These are phyloP conservation scores for Sesamia nonagrioides DNA, from an alignment of 1,140 invertebrate species.

Conservation along the genomic window DNA sequence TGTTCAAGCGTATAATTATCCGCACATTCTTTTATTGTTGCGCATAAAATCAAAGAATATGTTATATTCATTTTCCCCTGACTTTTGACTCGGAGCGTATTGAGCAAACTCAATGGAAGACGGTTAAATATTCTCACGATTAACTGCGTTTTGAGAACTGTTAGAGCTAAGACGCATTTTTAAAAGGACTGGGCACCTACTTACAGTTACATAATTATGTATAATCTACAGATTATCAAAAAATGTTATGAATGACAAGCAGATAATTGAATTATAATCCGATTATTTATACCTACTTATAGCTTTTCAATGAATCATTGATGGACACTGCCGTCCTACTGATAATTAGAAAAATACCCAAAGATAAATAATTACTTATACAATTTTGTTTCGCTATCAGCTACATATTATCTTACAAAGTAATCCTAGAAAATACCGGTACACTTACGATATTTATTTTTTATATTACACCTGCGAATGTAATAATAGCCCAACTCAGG, in stretches of 20 bases:
- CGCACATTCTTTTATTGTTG: slow-evolving; percentile 80
- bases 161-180: neutral
- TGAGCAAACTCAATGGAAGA: slow-evolving; percentile 72
- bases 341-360: no score
- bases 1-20: slow-evolving; percentile 84
- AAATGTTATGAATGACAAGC: neutral
- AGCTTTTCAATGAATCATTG: neutral
- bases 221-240: no score
- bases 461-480: neutral
- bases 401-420: neutral
- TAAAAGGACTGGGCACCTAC: neutral
- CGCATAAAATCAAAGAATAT: slow-evolving; percentile 84
- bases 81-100: slow-evolving; percentile 79
- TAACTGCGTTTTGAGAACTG: slow-evolving; percentile 52
- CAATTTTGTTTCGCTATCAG: neutral
- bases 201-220: no score
- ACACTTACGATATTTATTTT: neutral
- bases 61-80: slow-evolving; percentile 80
- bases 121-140: slow-evolving; percentile 86
- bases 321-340: no score
- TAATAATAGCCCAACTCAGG: neutral
- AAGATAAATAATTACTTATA: neutral
- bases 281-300: neutral
- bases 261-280: neutral
- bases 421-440: slow-evolving; percentile 4